phyloP scores from a whole-genome alignment of 2,113 vertebrate genomes.

The Chelonoidis abingdonii region DNA sequence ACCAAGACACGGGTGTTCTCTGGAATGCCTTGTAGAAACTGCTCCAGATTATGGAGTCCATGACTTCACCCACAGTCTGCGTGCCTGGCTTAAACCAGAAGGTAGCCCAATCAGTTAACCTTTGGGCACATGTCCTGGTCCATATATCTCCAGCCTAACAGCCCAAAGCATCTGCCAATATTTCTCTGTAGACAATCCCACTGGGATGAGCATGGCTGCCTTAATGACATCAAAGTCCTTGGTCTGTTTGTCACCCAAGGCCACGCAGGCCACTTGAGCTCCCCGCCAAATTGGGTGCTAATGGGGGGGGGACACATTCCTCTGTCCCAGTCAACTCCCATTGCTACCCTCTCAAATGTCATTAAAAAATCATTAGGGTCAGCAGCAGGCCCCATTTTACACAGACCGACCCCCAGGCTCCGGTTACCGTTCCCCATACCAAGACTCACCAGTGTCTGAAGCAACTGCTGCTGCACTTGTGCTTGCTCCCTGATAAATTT shows the following conservation, averaged over 20 bases:
- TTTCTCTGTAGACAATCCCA: background rate
- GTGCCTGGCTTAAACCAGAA: background rate
- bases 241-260: background rate
- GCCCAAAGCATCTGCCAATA: background rate
- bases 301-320: background rate
- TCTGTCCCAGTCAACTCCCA: background rate
- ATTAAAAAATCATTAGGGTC: background rate
- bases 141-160: background rate
- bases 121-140: too few relatives aligned
- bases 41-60: background rate
- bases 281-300: background rate
- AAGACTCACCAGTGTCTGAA: background rate
- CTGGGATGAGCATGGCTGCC: background rate
- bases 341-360: background rate
- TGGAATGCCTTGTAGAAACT: background rate
- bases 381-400: background rate
- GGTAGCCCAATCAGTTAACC: too few relatives aligned
- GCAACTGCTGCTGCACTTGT: background rate
- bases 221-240: background rate
- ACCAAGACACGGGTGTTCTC: background rate
- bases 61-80: background rate
- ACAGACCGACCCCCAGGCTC: background rate
- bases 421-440: background rate
- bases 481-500: background rate
- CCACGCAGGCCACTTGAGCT: background rate